These are phyloP conservation scores for Tinamus major DNA, from an alignment of 2,797 vertebrate species.

Conservation along the genomic window DNA sequence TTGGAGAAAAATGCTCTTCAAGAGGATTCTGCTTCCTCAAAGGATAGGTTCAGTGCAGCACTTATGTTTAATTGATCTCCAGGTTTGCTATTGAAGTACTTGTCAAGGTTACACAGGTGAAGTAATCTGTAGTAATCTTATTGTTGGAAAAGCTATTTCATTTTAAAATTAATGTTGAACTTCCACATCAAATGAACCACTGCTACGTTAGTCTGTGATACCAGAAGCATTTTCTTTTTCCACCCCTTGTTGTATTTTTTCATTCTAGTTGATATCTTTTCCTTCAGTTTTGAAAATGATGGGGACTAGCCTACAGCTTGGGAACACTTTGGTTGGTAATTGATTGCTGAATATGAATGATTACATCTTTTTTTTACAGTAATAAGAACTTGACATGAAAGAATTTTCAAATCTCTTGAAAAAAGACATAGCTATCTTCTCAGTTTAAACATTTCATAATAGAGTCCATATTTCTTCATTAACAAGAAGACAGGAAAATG, in stretches of 20 bases:
- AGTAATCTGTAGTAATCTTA: slow-evolving; percentile 8
- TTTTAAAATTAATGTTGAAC: slow-evolving; percentile 21
- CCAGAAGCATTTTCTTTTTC: neutral
- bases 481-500: neutral
- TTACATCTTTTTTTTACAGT: neutral
- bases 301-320: neutral
- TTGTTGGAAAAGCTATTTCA: slow-evolving; percentile 7
- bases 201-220: neutral
- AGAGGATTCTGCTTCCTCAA: neutral
- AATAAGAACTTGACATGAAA: neutral
- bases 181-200: neutral
- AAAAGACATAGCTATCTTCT: neutral
- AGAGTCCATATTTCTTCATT: neutral
- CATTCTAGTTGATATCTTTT: neutral
- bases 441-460: neutral
- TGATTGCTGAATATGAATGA: neutral
- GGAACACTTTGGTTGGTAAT: neutral
- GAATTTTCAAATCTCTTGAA: neutral
- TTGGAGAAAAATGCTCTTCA: slow-evolving; percentile 53
- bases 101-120: neutral
- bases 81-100: neutral
- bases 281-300: neutral
- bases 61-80: slow-evolving; percentile 3
- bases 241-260: neutral
- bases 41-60: slow-evolving; percentile 2